phyloP scores from a whole-genome alignment of 2,797 vertebrate genomes.

The Ara ararauna region DNA sequence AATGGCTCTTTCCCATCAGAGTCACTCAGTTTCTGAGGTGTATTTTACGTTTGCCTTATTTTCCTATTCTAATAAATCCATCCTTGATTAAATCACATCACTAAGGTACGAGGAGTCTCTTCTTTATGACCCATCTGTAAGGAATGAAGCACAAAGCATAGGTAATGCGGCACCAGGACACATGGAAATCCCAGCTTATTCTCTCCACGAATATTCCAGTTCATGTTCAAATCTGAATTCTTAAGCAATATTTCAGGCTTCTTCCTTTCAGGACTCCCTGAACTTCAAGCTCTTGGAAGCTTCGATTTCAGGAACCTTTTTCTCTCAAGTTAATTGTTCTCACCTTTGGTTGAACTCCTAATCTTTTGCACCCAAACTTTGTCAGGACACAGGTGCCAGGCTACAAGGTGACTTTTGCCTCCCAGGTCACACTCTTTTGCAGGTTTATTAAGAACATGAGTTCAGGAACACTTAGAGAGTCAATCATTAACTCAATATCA shows the following conservation, averaged over 20 bases:
- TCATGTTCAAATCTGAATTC: neutral
- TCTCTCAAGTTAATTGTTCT: neutral
- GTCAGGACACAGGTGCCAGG: neutral
- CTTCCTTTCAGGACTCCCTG: neutral
- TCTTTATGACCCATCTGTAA: neutral
- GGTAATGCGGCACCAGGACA: neutral
- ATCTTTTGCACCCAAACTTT: neutral
- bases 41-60: neutral
- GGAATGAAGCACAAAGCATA: neutral
- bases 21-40: rapidly evolving
- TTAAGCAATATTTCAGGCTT: neutral
- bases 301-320: neutral
- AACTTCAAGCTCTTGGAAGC: neutral
- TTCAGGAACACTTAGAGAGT: neutral
- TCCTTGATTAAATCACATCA: neutral
- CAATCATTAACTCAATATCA: neutral
- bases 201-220: neutral
- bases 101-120: neutral
- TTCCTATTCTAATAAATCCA: neutral
- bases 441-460: neutral
- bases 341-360: neutral
- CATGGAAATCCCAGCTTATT: neutral
- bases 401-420: neutral
- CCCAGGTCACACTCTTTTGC: neutral
- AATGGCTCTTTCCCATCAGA: neutral